Percentiles rank a stretch among this genome's conserved stretches.
Conservation (phyloP, 2,797 vertebrate genomes). For the Siniperca scherzeri region DNA sequence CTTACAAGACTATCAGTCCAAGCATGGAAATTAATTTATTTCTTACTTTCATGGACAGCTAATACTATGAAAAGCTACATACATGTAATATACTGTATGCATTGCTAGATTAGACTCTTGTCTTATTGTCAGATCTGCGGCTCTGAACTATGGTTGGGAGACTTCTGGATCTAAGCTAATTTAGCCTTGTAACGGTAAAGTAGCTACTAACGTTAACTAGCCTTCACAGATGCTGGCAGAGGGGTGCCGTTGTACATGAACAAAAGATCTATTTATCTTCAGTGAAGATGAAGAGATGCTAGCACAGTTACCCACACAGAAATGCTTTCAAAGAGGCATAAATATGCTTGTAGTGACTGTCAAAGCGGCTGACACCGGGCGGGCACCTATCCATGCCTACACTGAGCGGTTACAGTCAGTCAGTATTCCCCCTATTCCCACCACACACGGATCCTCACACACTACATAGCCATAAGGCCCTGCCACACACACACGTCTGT, state of each 20-base stretch:
- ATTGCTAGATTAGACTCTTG: background rate
- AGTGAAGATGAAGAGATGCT: background rate
- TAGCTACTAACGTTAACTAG: background rate
- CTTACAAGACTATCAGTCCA: background rate
- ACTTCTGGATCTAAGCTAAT: background rate
- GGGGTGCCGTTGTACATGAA: background rate
- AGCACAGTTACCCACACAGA: background rate
- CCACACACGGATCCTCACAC: background rate
- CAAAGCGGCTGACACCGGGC: background rate
- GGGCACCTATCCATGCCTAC: background rate
- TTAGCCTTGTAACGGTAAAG: background rate
- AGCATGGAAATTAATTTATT: background rate
- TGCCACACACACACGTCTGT: too few species aligned
- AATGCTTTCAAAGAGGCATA: background rate
- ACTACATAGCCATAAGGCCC: background rate
- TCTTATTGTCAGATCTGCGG: background rate
- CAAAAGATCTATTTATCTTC: background rate
- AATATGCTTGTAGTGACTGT: background rate
- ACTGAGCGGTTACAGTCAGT: background rate
- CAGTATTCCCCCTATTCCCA: background rate
- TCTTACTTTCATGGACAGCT: background rate
- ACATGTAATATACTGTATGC: background rate
- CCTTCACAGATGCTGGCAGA: background rate
- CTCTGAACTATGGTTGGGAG: background rate
- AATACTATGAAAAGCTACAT: background rate